Base-by-base conservation (phyloP, 1,140 invertebrate species). In the Drosophila aff. region DNA sequence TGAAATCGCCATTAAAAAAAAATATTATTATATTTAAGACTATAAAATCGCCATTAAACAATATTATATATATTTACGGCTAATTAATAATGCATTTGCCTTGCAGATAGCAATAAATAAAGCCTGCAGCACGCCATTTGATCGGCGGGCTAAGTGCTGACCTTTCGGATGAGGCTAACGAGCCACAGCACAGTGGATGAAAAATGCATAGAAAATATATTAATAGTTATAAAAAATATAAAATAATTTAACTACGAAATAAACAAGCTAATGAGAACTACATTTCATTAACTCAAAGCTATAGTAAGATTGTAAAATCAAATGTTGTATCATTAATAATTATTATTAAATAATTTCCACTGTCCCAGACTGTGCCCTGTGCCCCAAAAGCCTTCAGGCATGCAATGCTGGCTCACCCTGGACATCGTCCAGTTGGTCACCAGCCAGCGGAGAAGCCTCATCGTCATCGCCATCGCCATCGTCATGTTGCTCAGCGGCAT, bases 71-170 rank as follows among this genome's bases (percentile, higher is more conserved):
- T 21, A 73, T 72, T 73, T 72, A 36, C n/a, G 4, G 23, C 26
- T 38, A 23, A 38, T 49, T 73, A 52, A 41, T 72, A 52, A 59
- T 60, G 53, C 69, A 73, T 59, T 60, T 73, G n/a, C 66, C 38
- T 62, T 44, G 5, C 15, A 38, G 15, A 23, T 62, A 1, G 28
- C 38, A 18, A 43, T 61, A 11, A 11, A 73, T 73, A 52, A 15
- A 23, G 31, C 8, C n/a, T 11, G 23, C 38, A n/a, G 38, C 71
- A 74, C 71, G 71, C 71, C 38, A 73, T 46, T 41, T 50, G 8
- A 50, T 41, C 6, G 23, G 67, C 5, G 44, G 43, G 55, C 41
- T 26, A 65, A 65, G 58, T 63, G 63, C 60, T 44, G 36, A 1
- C 58, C 33, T 23, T 16, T 31, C 3, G 28, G 16, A 31, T 26